Percentiles rank a stretch among this genome's conserved stretches.
Evolutionary conservation across 2,797 vertebrate species (phyloP).

Genomic region (Sebastes itinus): DNA sequence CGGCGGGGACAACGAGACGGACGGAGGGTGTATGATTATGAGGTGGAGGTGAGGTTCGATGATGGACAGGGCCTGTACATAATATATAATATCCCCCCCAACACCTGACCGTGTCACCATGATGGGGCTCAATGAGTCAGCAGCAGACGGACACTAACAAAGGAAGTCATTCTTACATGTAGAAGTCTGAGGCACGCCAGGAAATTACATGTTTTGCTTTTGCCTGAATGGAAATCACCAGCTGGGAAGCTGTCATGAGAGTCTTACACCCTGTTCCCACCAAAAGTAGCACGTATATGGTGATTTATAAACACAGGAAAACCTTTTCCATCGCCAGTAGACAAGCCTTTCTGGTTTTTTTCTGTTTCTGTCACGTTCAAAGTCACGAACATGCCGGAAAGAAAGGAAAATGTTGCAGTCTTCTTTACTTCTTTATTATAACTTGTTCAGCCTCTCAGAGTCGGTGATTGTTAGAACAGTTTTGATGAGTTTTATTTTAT

Average conservation of each 20-base stretch:
- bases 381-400: too few relatives aligned
- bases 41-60: not conserved
- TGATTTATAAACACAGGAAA: too few relatives aligned
- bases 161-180: conserved; percentile 19
- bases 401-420: too few relatives aligned
- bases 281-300: too few relatives aligned
- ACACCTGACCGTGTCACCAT: not conserved
- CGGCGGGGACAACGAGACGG: too few relatives aligned
- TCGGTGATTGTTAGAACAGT: too few relatives aligned
- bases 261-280: not conserved
- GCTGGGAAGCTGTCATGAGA: not conserved
- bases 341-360: too few relatives aligned
- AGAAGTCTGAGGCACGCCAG: not conserved
- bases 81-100: not conserved
- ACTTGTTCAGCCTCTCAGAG: too few relatives aligned
- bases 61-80: not conserved
- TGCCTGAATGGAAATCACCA: conserved; percentile 12
- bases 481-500: too few relatives aligned
- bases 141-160: conserved; percentile 24
- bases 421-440: too few relatives aligned
- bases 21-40: not conserved
- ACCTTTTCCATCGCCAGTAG: too few relatives aligned
- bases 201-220: conserved; percentile 6
- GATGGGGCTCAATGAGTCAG: conserved; percentile 22
- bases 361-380: too few relatives aligned